Percentiles rank a stretch among this genome's conserved stretches.
Conservation (phyloP, 2,888 invertebrate species). For the Acrocyrtus sp. region DNA sequence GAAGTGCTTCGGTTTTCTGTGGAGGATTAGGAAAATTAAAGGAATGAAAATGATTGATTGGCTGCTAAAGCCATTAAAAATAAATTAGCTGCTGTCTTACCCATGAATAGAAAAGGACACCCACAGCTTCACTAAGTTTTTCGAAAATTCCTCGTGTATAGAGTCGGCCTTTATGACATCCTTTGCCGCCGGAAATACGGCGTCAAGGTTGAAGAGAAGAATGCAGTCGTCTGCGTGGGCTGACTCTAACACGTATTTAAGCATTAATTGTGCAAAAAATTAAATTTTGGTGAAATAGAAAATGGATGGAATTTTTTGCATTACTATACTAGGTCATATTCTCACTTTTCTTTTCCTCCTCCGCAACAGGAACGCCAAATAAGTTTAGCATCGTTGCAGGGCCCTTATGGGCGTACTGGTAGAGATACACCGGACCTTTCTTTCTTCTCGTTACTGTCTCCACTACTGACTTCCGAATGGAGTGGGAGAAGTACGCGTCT, state of each 20-base stretch:
- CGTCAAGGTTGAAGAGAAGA: constrained; percentile 1
- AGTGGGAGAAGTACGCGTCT: constrained; percentile 4
- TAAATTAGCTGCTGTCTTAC: constrained; percentile 1
- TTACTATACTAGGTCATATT: no score
- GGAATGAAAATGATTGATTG: not conserved
- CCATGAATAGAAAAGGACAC: constrained; percentile 24
- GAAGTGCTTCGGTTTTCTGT: not conserved
- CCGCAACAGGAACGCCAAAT: not conserved
- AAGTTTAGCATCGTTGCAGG: not conserved
- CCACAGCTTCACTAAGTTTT: constrained; percentile 31
- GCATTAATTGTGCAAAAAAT: not conserved
- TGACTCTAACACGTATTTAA: not conserved
- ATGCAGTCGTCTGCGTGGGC: constrained; percentile 24
- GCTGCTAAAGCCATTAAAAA: not conserved
- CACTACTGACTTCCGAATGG: not conserved
- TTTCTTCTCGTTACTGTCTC: constrained; percentile 5
- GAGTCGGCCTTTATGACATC: constrained; percentile 5
- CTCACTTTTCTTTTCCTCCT: not conserved
- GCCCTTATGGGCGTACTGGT: constrained; percentile 26
- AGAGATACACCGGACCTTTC: constrained; percentile 12
- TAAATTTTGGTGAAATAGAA: not conserved
- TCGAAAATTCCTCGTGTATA: constrained; percentile 22
- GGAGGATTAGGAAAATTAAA: not conserved
- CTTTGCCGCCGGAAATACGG: not conserved
- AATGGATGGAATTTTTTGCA: not conserved